These are phyloP conservation scores for Fregata magnificens DNA, from an alignment of 2,113 vertebrate genomes.

Conservation along the genomic window DNA sequence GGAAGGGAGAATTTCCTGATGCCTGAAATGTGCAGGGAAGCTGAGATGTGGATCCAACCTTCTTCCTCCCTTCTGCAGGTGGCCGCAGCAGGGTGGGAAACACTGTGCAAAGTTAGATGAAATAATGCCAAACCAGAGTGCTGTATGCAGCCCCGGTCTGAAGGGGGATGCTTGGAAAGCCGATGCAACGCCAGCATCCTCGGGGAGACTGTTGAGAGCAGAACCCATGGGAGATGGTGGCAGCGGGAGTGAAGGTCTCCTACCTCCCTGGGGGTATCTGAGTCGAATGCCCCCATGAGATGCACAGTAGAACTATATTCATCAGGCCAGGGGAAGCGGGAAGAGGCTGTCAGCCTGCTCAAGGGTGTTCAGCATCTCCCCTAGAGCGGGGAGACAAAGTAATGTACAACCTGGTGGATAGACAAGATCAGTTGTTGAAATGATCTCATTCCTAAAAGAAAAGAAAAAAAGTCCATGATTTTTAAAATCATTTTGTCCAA, in stretches of 20 bases:
- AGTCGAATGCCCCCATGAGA: not conserved
- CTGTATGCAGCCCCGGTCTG: not conserved
- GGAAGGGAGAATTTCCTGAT: not conserved
- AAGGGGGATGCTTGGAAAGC: not conserved
- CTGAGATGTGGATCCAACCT: not conserved
- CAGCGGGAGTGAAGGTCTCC: not conserved
- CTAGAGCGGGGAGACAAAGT: not conserved
- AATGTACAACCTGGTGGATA: not conserved
- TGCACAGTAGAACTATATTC: not conserved
- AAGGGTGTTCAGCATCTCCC: not conserved
- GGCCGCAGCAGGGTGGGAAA: not conserved
- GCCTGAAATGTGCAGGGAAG: not conserved
- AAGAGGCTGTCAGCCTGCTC: not conserved
- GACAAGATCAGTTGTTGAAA: not conserved
- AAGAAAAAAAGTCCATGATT: not conserved
- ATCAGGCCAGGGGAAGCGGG: not conserved
- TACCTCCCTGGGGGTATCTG: rapidly evolving
- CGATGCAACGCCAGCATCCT: not conserved
- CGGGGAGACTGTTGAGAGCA: not conserved
- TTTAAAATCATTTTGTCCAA: not conserved
- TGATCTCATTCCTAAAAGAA: not conserved
- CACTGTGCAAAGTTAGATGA: not conserved
- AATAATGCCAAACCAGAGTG: not conserved
- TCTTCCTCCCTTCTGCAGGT: not conserved
- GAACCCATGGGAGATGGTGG: not conserved